These are phyloP conservation scores for Chloroceryle aenea DNA, from an alignment of 2,113 vertebrate genomes.

Conservation along the genomic window DNA sequence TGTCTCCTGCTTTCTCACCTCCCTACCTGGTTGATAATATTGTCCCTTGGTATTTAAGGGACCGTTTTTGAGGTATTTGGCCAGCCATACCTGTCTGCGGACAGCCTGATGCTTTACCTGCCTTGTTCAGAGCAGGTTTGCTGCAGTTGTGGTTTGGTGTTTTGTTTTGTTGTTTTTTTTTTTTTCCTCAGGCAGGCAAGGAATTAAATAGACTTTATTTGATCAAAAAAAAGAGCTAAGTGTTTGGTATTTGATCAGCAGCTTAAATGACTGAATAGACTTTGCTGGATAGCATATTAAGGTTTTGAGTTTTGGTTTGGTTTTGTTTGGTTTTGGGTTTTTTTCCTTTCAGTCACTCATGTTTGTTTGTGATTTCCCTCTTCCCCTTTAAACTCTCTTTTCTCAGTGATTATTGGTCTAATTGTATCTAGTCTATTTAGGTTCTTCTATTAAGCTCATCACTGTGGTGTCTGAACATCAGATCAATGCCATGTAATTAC, in stretches of 20 bases:
- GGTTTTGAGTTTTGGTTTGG: background rate
- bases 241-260: background rate
- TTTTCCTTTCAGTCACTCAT: background rate
- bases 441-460: constrained; percentile 47
- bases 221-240: background rate
- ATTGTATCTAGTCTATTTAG: constrained; percentile 66
- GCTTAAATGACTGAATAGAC: background rate
- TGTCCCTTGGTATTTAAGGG: constrained; percentile 11
- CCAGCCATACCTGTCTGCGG: background rate
- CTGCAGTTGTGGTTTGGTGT: background rate
- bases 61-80: background rate
- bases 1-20: constrained; percentile 10
- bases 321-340: background rate
- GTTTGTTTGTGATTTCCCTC: constrained; percentile 21
- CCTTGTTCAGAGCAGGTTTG: background rate
- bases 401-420: constrained; percentile 61
- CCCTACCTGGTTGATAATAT: background rate
- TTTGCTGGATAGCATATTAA: background rate
- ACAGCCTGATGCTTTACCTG: background rate
- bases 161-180: background rate
- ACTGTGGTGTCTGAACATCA: constrained; percentile 58
- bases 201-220: background rate
- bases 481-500: constrained; percentile 74
- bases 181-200: background rate
- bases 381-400: constrained; percentile 52